phyloP scores from a whole-genome alignment of 2,888 invertebrate genomes.

The Papilio elwesi region DNA sequence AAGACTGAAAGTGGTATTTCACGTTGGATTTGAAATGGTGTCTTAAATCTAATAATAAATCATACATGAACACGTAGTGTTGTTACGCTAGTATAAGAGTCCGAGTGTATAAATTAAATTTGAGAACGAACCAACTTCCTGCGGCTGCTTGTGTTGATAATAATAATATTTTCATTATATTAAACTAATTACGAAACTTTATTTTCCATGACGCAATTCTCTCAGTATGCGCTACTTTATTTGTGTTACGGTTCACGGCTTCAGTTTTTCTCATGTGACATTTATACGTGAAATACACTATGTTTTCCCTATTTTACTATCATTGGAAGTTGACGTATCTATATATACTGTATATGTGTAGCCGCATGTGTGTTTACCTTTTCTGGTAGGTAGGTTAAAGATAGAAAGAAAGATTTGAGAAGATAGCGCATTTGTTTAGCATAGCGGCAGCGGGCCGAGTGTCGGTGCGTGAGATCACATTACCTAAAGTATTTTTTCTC shows the following conservation, averaged over 20 bases:
- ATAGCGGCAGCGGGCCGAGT: too few relatives aligned
- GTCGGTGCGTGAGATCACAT: too few relatives aligned
- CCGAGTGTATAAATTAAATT: background rate
- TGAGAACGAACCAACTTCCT: background rate
- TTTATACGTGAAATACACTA: background rate
- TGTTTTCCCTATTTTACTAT: background rate
- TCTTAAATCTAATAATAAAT: too few relatives aligned
- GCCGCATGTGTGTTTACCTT: too few relatives aligned
- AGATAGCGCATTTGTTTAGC: too few relatives aligned
- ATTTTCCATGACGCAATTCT: constrained; percentile 6
- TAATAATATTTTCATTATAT: constrained; percentile 15
- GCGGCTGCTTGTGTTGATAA: background rate
- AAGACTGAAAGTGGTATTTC: too few relatives aligned
- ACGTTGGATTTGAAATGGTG: too few relatives aligned
- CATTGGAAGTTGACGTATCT: too few relatives aligned
- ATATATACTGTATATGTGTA: too few relatives aligned
- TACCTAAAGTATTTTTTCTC: too few relatives aligned
- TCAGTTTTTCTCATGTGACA: background rate
- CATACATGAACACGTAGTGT: background rate
- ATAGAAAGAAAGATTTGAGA: too few relatives aligned
- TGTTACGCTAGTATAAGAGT: background rate
- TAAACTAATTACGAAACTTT: constrained; percentile 7
- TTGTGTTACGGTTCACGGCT: background rate
- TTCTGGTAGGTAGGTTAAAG: too few relatives aligned
- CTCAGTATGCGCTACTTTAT: background rate